A percentile compares a stretch with the other conserved stretches of the same genome.
These are phyloP conservation scores for Tokudaia tokunoshimensis DNA, from an alignment of 2,797 vertebrate genomes.

Conservation along the genomic window DNA sequence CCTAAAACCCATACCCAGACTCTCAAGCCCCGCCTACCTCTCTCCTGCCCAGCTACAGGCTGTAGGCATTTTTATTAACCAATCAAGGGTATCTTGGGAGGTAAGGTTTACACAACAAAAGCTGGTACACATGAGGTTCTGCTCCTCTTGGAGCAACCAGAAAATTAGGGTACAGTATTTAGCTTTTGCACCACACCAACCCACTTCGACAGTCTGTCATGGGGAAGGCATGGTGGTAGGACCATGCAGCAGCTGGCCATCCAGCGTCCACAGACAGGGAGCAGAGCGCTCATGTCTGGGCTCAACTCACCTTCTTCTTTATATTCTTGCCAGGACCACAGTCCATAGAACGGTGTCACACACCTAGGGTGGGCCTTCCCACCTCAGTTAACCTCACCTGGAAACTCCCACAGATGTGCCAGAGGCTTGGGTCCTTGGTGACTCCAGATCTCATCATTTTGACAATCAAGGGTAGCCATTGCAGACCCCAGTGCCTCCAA, in stretches of 20 bases:
- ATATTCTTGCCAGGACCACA: background rate
- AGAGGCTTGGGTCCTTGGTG: background rate
- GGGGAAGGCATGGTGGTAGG: background rate
- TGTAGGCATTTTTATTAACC: background rate
- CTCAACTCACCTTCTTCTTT: background rate
- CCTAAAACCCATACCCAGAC: background rate
- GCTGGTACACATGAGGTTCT: no score
- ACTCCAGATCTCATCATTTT: background rate
- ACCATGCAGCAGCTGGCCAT: background rate
- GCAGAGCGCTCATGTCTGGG: background rate
- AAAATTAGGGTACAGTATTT: no score
- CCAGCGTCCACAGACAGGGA: background rate
- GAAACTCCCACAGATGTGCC: background rate
- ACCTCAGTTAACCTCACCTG: background rate
- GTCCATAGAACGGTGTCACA: background rate
- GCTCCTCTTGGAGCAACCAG: no score
- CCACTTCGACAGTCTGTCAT: background rate
- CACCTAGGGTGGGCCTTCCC: background rate
- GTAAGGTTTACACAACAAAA: background rate
- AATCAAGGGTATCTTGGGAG: background rate
- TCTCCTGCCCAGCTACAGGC: background rate
- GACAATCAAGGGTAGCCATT: background rate
- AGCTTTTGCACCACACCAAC: background rate
- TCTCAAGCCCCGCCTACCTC: background rate
- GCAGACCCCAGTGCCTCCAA: no score